These are phyloP conservation scores for Corynorhinus townsendii DNA, from an alignment of 2,113 vertebrate species.

Conservation along the genomic window DNA sequence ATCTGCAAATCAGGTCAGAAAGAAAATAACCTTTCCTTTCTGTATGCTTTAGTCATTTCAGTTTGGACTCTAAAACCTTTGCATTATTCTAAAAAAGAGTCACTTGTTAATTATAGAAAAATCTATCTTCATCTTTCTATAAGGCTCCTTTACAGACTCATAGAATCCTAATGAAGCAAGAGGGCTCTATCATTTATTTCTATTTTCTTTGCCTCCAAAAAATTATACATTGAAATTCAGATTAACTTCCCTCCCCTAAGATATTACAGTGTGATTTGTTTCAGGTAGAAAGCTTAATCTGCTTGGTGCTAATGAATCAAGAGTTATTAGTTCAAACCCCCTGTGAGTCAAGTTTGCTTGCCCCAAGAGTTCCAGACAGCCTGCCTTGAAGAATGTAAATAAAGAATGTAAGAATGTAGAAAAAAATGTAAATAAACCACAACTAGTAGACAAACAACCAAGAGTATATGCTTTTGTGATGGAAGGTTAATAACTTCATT, in stretches of 20 bases:
- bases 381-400: not conserved
- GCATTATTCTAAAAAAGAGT: conserved; percentile 3
- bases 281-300: not conserved
- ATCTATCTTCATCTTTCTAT: not conserved
- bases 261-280: not conserved
- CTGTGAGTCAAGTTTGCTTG: not conserved
- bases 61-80: not conserved
- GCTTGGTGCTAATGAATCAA: not conserved
- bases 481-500: not conserved
- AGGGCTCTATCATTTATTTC: not conserved
- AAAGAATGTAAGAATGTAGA: no score
- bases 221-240: not conserved
- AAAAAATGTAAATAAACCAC: not conserved
- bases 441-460: not conserved
- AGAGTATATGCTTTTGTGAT: not conserved
- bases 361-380: not conserved
- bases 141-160: not conserved
- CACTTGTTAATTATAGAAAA: not conserved
- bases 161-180: not conserved
- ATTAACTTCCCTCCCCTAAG: not conserved
- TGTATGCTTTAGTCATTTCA: not conserved
- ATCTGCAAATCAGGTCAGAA: conserved; percentile 21
- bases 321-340: not conserved
- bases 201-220: not conserved
- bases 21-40: conserved; percentile 12